phyloP scores from a whole-genome alignment of 2,888 invertebrate genomes.

The Eristalis intricaria region DNA sequence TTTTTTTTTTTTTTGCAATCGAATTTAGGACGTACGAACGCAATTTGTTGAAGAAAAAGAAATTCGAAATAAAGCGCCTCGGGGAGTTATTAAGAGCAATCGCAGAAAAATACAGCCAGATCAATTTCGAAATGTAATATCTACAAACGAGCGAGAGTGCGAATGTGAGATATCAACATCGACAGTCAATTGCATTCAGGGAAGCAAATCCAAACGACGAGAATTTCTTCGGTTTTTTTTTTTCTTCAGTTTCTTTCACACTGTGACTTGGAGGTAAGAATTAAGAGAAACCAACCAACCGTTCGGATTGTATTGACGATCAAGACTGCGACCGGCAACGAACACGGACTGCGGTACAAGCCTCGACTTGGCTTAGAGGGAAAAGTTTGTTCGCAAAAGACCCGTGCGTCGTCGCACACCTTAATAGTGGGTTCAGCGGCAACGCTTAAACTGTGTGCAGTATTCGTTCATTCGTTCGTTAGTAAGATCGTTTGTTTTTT shows the following conservation, averaged over 20 bases:
- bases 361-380: conserved; percentile 42
- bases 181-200: conserved; percentile 50
- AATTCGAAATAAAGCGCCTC: conserved; percentile 7
- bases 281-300: conserved; percentile 66
- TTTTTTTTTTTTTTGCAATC: neutral
- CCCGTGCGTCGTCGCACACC: conserved; percentile 17
- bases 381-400: conserved; percentile 15
- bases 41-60: neutral
- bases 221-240: conserved; percentile 26
- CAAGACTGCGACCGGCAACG: conserved; percentile 68
- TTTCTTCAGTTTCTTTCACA: conserved; percentile 17
- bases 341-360: conserved; percentile 52
- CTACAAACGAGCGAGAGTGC: conserved; percentile 18
- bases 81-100: conserved; percentile 28
- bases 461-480: neutral
- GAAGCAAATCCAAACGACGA: conserved; percentile 21
- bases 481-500: neutral
- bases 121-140: conserved; percentile 48
- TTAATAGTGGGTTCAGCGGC: conserved; percentile 47
- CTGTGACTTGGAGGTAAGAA: conserved; percentile 34
- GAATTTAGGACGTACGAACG: neutral
- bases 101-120: conserved; percentile 14
- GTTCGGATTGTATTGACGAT: conserved; percentile 70
- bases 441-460: conserved; percentile 3
- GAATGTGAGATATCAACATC: conserved; percentile 16